Base-by-base conservation (phyloP, 1,140 invertebrate genomes). In the Ctenoplectra terminalis region DNA sequence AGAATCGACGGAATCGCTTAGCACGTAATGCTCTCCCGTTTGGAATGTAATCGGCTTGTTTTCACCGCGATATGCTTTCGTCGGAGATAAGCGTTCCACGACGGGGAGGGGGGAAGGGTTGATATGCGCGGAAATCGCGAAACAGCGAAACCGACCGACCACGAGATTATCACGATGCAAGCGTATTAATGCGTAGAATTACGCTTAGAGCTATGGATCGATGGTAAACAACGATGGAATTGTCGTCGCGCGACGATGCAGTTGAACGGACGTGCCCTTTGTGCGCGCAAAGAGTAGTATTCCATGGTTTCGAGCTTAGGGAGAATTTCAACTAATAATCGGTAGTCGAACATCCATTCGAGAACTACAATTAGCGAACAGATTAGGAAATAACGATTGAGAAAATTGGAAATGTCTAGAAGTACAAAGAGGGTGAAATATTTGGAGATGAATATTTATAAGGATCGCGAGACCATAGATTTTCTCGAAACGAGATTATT, bases 21-120 rank as follows among this genome's bases (percentile, higher is more conserved):
- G n/a, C 60, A 29, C 46, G 15, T 66, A 50, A 85, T 54, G 37
- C 54, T 64, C 20, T 80, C 29, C n/a, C 46, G 48, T 31, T n/a
- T n/a, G 13, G 4, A 26, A 34, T 43, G 77, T 80, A 80, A 80
- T 80, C 70, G 26, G 46, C 58, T 63, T 46, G 69, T 73, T 73
- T 64, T 73, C 69, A 31, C 29, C 20, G 50, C 72, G 61, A 67
- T 75, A 75, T 37, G 71, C 37, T 58, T 66, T 40, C 61, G 61
- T 40, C 26, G 29, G 11, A 52, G 58, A 80, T 73, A 80, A 80
- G 34, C 70, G 15, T 43, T 54, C 6, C 50, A 0, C 5, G 13
- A 23, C 0, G 6, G 52, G 7, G 1, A 7, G 4, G 23, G 0
- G 5, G 0, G 26, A 13, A 7, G 1, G n/a, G 0, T 40, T 3